Conservation (phyloP, 2,113 vertebrate species). For the Odontophorus gujanensis region DNA sequence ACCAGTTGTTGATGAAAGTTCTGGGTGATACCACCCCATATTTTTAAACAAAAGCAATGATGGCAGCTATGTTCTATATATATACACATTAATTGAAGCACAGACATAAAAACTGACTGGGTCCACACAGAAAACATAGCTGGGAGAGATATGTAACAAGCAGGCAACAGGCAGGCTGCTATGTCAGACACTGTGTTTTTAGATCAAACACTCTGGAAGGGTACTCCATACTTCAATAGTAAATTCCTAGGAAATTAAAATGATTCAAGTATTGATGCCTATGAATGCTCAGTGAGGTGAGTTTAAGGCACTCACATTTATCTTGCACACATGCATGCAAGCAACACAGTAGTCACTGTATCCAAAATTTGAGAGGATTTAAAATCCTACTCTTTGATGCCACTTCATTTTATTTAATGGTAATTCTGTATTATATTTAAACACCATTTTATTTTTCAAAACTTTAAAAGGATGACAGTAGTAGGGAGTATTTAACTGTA, state of each 20-base stretch:
- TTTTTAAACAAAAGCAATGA: constrained; percentile 3
- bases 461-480: background rate
- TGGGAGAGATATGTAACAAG: background rate
- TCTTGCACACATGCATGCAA: background rate
- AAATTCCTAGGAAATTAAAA: background rate
- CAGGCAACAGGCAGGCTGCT: background rate
- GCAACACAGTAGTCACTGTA: background rate
- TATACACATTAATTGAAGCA: too few species aligned
- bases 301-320: background rate
- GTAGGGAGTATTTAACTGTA: background rate
- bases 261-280: background rate
- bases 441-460: constrained; percentile 10
- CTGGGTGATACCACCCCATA: background rate
- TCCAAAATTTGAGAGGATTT: background rate
- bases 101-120: background rate
- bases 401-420: background rate
- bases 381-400: background rate
- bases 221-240: background rate
- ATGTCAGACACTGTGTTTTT: background rate
- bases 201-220: background rate
- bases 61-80: background rate
- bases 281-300: background rate
- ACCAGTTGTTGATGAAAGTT: background rate
- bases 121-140: background rate
- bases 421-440: background rate